These are phyloP conservation scores for Lucilia cuprina DNA, from an alignment of 1,140 invertebrate genomes.

Conservation along the genomic window DNA sequence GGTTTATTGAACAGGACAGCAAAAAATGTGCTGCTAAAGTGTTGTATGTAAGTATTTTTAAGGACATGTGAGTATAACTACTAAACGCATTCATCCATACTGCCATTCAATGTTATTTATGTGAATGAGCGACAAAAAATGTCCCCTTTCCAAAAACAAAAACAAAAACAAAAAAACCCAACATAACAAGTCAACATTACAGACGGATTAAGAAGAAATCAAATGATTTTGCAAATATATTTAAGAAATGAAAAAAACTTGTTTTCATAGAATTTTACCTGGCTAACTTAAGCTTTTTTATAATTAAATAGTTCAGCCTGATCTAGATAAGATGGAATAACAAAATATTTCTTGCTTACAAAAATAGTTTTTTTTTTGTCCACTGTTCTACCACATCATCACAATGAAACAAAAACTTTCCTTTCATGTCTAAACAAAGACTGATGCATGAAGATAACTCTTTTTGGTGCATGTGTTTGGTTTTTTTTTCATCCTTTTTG, in stretches of 20 bases:
- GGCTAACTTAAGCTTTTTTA: no score
- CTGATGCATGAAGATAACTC: slow-evolving; percentile 11
- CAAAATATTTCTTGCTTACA: no score
- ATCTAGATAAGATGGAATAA: no score
- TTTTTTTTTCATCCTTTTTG: not conserved
- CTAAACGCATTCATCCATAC: not conserved
- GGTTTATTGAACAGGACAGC: not conserved
- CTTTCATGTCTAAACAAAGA: slow-evolving; percentile 2
- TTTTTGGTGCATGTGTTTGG: not conserved
- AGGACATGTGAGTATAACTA: not conserved
- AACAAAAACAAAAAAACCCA: not conserved
- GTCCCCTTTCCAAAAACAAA: not conserved
- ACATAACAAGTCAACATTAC: not conserved
- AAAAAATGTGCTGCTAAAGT: not conserved
- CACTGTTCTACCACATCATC: no score
- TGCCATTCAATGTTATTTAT: slow-evolving; percentile 15
- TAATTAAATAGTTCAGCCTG: no score
- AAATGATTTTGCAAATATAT: no score
- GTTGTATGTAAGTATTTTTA: not conserved
- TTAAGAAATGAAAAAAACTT: no score
- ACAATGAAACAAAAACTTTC: not conserved
- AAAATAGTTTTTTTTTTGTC: no score
- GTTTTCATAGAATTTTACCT: no score
- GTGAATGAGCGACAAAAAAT: not conserved
- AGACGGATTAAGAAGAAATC: not conserved